phyloP scores from a whole-genome alignment of 2,113 vertebrate genomes.

The Chlorocebus sabaeus region DNA sequence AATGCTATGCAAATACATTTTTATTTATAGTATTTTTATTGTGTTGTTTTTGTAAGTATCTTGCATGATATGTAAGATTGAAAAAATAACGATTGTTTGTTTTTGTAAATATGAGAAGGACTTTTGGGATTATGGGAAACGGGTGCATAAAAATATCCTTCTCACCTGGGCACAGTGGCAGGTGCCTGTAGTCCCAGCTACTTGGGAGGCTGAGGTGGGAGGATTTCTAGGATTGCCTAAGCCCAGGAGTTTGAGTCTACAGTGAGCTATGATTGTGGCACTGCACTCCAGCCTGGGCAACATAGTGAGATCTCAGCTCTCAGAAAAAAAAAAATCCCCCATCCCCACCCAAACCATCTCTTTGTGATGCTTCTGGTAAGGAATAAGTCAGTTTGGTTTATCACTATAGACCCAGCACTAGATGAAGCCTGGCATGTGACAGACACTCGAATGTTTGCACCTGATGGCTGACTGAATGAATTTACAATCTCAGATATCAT shows the following conservation, averaged over 20 bases:
- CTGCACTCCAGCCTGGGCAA: neutral
- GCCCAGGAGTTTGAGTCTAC: no score
- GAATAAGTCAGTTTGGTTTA: neutral
- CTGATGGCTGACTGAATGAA: neutral
- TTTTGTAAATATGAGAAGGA: neutral
- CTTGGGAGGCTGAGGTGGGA: neutral
- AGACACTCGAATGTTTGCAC: neutral
- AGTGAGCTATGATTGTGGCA: neutral
- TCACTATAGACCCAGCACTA: neutral
- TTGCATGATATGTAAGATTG: neutral
- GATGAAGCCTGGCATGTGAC: neutral
- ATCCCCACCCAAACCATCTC: neutral
- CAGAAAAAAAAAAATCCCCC: neutral
- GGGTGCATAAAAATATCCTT: neutral
- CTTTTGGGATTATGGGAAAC: neutral
- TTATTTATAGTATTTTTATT: neutral
- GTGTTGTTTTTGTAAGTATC: neutral
- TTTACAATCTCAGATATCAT: neutral
- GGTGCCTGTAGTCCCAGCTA: neutral
- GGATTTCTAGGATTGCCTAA: neutral
- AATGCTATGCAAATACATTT: neutral
- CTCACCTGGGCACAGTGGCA: neutral
- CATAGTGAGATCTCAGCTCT: neutral
- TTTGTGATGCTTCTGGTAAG: neutral
- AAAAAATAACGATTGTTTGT: neutral